phyloP scores from a whole-genome alignment of 2,113 vertebrate species.

The Ailurus styani region DNA sequence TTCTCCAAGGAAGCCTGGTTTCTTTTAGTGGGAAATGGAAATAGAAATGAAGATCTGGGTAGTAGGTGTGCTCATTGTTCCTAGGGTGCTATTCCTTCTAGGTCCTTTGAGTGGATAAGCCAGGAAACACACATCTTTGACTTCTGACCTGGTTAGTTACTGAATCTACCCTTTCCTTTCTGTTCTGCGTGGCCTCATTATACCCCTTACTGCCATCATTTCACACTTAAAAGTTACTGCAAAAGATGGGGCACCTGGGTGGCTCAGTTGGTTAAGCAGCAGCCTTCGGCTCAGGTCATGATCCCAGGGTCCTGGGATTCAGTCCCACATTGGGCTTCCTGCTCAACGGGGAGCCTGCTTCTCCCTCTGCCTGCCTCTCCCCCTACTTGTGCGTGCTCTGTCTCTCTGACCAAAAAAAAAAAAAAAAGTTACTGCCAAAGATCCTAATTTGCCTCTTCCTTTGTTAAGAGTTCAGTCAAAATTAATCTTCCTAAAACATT shows the following conservation, averaged over 20 bases:
- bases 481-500: not conserved
- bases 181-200: not conserved
- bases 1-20: conserved; percentile 7
- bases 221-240: not conserved
- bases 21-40: not conserved
- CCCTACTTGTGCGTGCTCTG: too few species aligned
- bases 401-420: too few species aligned
- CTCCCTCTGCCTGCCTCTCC: too few species aligned
- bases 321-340: too few species aligned
- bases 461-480: not conserved
- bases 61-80: not conserved
- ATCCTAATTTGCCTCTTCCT: not conserved
- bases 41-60: not conserved
- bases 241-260: too few species aligned
- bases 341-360: too few species aligned
- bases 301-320: too few species aligned
- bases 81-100: not conserved
- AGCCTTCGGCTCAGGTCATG: too few species aligned
- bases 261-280: too few species aligned
- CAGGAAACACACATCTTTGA: not conserved
- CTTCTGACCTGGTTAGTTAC: not conserved
- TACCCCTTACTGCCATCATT: not conserved
- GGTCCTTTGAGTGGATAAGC: not conserved
- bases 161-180: not conserved
- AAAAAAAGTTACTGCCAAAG: not conserved